phyloP scores from a whole-genome alignment of 2,113 vertebrate genomes.

The Trochalopteron elliotii region DNA sequence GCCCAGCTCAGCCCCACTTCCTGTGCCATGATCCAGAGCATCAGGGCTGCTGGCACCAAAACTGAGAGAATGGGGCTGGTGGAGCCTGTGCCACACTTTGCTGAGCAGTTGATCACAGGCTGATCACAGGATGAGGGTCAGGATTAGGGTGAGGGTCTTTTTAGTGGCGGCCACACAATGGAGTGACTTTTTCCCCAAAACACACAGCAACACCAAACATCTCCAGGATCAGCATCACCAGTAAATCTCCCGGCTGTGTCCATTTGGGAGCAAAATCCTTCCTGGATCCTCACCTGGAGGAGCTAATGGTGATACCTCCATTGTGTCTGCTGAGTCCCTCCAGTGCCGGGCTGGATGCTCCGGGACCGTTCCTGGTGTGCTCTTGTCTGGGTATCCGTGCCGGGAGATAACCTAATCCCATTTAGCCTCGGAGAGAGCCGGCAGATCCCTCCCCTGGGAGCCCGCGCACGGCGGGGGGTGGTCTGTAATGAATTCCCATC shows the following conservation, averaged over 20 bases:
- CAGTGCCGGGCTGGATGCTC: not conserved
- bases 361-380: not conserved
- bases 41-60: not conserved
- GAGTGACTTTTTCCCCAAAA: not conserved
- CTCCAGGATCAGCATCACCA: rapidly evolving
- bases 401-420: constrained; percentile 39
- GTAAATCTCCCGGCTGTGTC: rapidly evolving
- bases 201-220: rapidly evolving
- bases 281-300: rapidly evolving
- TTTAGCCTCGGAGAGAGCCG: not conserved
- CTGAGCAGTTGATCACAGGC: rapidly evolving
- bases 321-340: rapidly evolving
- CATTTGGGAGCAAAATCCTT: rapidly evolving
- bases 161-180: rapidly evolving
- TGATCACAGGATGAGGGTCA: not conserved
- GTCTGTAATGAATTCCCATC: constrained; percentile 54
- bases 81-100: not conserved
- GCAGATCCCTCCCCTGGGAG: constrained; percentile 36
- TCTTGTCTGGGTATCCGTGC: not conserved
- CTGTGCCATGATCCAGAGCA: rapidly evolving
- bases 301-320: rapidly evolving
- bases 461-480: not conserved
- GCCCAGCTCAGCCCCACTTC: not conserved
- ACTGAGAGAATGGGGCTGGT: not conserved
- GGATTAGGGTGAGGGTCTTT: not conserved